A percentile compares a stretch with the other conserved stretches of the same genome.
phyloP scores from a whole-genome alignment of 2,888 invertebrate species.

The Abrostola tripartita region DNA sequence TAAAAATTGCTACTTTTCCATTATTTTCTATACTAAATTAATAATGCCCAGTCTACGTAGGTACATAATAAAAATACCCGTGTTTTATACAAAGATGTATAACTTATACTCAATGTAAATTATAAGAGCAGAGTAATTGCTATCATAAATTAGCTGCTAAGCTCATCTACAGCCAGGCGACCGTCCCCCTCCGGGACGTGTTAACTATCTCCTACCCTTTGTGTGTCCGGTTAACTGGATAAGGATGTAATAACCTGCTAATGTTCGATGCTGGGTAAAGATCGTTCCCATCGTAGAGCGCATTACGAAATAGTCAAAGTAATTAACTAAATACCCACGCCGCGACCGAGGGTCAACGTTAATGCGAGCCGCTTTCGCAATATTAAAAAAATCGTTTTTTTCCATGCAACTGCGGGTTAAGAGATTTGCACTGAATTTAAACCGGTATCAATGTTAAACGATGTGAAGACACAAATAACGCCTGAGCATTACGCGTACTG shows the following conservation, averaged over 20 bases:
- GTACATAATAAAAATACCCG: no score
- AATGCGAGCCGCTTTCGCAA: constrained; percentile 34
- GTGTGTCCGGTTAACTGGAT: constrained; percentile 9
- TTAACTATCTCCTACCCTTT: background rate
- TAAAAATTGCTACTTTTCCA: no score
- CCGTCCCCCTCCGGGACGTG: background rate
- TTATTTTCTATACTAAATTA: no score
- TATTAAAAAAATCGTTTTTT: constrained; percentile 24
- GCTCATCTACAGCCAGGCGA: background rate
- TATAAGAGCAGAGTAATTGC: background rate
- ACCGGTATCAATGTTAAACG: constrained; percentile 10
- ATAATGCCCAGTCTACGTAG: no score
- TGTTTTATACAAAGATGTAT: no score
- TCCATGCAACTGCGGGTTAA: constrained; percentile 9
- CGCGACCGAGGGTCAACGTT: constrained; percentile 31
- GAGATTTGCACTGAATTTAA: constrained; percentile 12
- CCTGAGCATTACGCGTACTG: no score
- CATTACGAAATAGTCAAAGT: constrained; percentile 28
- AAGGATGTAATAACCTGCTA: constrained; percentile 15
- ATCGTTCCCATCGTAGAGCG: constrained; percentile 7
- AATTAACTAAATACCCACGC: constrained; percentile 30
- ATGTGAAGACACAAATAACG: background rate
- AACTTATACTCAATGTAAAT: no score
- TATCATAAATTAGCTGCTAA: background rate
- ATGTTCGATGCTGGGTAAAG: constrained; percentile 6